Base-by-base conservation (phyloP, 2,797 vertebrate species). In the Squalus acanthias region DNA sequence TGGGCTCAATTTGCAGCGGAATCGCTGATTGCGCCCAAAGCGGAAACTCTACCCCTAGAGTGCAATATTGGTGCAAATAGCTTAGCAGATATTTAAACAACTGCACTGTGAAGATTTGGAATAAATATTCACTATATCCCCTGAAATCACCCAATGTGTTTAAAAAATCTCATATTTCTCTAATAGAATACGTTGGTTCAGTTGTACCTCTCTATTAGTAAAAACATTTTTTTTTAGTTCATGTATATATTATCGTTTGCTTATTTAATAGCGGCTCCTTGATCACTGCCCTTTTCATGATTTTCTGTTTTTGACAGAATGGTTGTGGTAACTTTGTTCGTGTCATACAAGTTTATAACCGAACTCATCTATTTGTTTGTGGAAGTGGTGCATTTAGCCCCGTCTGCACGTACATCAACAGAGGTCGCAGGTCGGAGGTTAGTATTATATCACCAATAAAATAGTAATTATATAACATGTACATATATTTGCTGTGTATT, bases 321-420 rank as follows among this genome's bases (percentile, higher is more conserved):
- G 99, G 99, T 96, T 99, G 99, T 97, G 99, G 99, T 96, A 99
- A 99, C 97, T 99, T 99, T 50, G 98, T 99, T 96, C 98, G 99
- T 0, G 99, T 99, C 95, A 98, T 99, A 97, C 99, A 99, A 97
- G 98, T 98, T 0, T 99, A 98, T 97, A 99, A 99, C 97, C 98
- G 99, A 89, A 99, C 99, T 0, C 99, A 99, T 96, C 97, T 99
- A 96, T 99, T 99, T 4, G 98, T 99, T 96, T 99, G 99, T 3
- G 99, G 99, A 96, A 99, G 99, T 10, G 99, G 99, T 0, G 99
- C 99, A 0, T 99, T 98, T 98, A 99, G 99, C 96, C 99, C 99
- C 0, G 98, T 99, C 92, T 99, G 99, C 17, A 98, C 98, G 0
- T 99, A 99, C 20, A 96, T 99, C 97, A 99, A 99, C 98, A 98